Evolutionary conservation across 2,888 invertebrate genomes (phyloP), one percentile per base, ranked within the genome.

Genomic region (Leucozona laternaria): DNA sequence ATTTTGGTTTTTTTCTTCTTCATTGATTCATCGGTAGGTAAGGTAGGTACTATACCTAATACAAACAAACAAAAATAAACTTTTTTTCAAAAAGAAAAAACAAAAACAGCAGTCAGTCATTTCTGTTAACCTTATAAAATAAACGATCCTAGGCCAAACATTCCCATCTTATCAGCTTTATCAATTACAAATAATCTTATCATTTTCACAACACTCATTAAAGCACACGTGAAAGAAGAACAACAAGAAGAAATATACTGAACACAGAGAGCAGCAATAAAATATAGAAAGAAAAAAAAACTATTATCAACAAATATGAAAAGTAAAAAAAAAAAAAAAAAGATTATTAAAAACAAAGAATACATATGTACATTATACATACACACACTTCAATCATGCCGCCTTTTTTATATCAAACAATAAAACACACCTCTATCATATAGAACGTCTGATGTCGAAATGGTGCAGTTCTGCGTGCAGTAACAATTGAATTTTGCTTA

Each of bases 141-240:
- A 53, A 53, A 53, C 15, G 25, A 53, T 53, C 50, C 22, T 50
- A 50, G 13, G 22, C 15, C 53, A 53, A 53, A 25, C 53, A 15
- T 53, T 53, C 25, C 15, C 80, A 76, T 76, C 60, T 83, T 79
- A 83, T 83, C 83, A 79, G 68, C 62, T 68, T 77, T 79, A 83
- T 83, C 79, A 79, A 73, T 73, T 70, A 83, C 79, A 79, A 73
- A 83, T 68, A 83, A 79, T 79, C 68, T 83, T 83, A 83, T 83
- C 83, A 60, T 50, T 68, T 17, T 48, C 62, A 70, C 48, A 37
- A 43, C 43, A 64, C 25, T 53, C n/a, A 50, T 53, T 53, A 15
- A 66, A 57, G 31, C 25, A 22, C 34, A 58, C 62, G 62, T n/a
- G 5, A 40, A 70, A 60, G 50, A 34, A 28, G 43, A 50, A 58